Evolutionary conservation across 2,888 invertebrate species (phyloP), one percentile per base, ranked within the genome.

Genomic region (Thereva unica): DNA sequence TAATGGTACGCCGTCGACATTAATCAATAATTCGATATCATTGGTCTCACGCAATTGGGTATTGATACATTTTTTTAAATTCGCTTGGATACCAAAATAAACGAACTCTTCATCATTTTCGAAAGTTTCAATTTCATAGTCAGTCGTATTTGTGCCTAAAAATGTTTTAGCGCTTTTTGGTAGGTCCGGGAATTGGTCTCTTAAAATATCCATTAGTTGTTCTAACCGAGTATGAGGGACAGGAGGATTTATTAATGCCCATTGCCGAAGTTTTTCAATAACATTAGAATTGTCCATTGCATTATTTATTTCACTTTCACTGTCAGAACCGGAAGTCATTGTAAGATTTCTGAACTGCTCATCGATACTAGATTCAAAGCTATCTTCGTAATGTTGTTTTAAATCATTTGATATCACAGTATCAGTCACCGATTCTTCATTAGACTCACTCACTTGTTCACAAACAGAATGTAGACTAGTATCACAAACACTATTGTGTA

Each of bases 221-320:
- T 42, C 42, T 42, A 42, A 42, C 42, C 42, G 42, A 42, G 42
- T 42, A 42, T 42, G 42, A 42, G 42, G 42, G 9, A 42, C 2
- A 42, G 42, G 42, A 42, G 42, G 42, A 42, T 42, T 42, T 42
- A 42, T 42, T 42, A 42, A 42, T 42, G 42, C 42, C 42, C 42
- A 42, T 42, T 42, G 42, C 9, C 42, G 42, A 42, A 42, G 7
- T 42, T 42, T 42, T 42, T 42, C 42, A 42, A 42, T 42, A 9
- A 42, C 9, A 42, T 9, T 42, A 8, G 9, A 42, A 42, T 42
- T 42, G 42, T 42, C 42, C 42, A 42, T 42, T 42, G 42, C 42
- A 7, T 42, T 42, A 42, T 42, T 23, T 23, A 23, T 23, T 23
- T 23, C 42, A 42, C 7, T 7, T 42, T 42, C 42, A 42, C 9